phyloP scores from a whole-genome alignment of 2,797 vertebrate genomes.

The Ptychobarbus kaznakovi region DNA sequence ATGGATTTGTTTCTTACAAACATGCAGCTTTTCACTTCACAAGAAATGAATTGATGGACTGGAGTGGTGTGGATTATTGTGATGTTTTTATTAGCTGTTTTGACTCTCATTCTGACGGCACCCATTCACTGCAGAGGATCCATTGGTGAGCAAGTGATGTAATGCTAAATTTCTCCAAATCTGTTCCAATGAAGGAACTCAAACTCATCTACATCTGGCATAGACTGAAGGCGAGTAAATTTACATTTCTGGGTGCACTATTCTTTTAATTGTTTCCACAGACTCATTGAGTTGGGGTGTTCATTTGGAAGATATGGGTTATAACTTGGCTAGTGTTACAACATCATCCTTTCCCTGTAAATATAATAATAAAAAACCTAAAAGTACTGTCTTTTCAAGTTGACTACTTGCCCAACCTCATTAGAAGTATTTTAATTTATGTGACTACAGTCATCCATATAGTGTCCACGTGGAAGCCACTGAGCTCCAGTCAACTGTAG shows the following conservation, averaged over 20 bases:
- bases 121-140: background rate
- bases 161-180: background rate
- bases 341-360: too few relatives aligned
- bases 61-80: background rate
- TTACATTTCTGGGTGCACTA: background rate
- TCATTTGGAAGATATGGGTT: background rate
- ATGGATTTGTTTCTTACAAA: background rate
- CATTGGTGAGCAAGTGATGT: background rate
- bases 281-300: background rate
- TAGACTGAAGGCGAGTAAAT: background rate
- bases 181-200: too few relatives aligned
- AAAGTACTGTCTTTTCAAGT: background rate
- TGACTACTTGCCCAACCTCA: background rate
- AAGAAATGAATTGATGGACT: background rate
- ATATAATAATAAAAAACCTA: background rate
- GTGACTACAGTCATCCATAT: slow-evolving; percentile 21
- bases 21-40: background rate
- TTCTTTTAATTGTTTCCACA: background rate
- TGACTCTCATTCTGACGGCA: background rate
- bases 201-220: background rate
- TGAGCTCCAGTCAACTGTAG: slow-evolving; percentile 23
- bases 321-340: background rate
- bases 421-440: background rate
- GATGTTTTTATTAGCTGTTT: background rate
- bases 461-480: background rate